Evolutionary conservation across 2,113 vertebrate species (phyloP).

Genomic region (Melierax canorus): DNA sequence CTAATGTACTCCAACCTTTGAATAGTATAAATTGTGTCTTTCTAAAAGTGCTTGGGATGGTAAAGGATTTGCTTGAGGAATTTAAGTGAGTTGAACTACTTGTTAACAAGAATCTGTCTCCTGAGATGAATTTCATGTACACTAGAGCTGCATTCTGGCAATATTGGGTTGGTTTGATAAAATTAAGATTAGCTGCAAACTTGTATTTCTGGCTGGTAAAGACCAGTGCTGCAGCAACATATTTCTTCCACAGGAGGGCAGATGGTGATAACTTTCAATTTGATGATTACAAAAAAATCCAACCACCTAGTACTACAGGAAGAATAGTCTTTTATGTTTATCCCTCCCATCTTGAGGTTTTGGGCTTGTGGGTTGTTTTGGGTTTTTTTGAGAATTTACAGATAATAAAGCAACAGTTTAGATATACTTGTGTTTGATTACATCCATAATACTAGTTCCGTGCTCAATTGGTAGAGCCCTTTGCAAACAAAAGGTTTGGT

Average conservation of each 20-base stretch:
- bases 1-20: not conserved
- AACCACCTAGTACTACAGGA: not conserved
- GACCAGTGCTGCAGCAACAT: not conserved
- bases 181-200: not conserved
- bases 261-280: not conserved
- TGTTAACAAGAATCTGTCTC: not conserved
- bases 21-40: not conserved
- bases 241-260: conserved; percentile 35
- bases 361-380: not conserved
- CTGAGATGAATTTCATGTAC: not conserved
- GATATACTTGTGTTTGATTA: not conserved
- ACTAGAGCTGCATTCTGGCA: not conserved
- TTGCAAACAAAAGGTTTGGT: not conserved
- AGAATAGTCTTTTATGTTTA: not conserved
- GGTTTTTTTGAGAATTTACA: not conserved
- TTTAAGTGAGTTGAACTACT: not conserved
- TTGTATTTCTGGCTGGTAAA: not conserved
- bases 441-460: not conserved
- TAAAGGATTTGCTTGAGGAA: not conserved
- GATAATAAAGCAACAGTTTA: not conserved
- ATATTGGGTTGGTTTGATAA: not conserved
- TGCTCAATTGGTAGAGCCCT: not conserved
- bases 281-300: not conserved
- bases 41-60: not conserved
- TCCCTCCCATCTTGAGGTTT: not conserved